A percentile compares a stretch with the other conserved stretches of the same genome.
These are phyloP conservation scores for Gibbula magus DNA, from an alignment of 2,888 invertebrate species.

Conservation along the genomic window DNA sequence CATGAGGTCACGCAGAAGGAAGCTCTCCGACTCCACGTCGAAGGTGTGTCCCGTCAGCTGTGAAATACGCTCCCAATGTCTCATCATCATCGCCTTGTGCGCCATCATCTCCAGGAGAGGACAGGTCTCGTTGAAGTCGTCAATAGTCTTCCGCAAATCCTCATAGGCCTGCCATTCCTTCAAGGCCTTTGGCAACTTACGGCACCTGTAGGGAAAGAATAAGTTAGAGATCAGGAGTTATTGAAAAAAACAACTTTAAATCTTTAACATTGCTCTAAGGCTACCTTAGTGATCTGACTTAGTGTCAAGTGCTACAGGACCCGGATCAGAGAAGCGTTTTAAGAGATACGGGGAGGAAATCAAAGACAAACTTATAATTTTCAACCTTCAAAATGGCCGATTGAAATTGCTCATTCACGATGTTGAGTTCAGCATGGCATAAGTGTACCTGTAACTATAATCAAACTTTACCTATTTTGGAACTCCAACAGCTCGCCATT, in stretches of 20 bases:
- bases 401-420: too few relatives aligned
- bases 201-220: constrained; percentile 80
- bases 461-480: constrained; percentile 84
- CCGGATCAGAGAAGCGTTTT: too few relatives aligned
- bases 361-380: too few relatives aligned
- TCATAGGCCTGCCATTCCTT: constrained; percentile 98
- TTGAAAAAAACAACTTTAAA: not conserved
- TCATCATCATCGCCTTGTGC: constrained; percentile 96
- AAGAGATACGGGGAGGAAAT: too few relatives aligned
- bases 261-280: too few relatives aligned
- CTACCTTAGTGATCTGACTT: too few relatives aligned
- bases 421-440: too few relatives aligned
- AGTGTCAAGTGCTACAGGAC: too few relatives aligned
- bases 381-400: too few relatives aligned
- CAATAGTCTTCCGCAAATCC: constrained; percentile 95
- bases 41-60: constrained; percentile 91
- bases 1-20: constrained; percentile 93
- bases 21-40: constrained; percentile 94
- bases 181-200: constrained; percentile 92
- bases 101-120: constrained; percentile 96
- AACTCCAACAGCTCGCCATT: constrained; percentile 98
- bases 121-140: constrained; percentile 98
- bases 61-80: constrained; percentile 97
- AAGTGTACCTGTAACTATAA: too few relatives aligned
- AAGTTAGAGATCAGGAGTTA: not conserved